These are phyloP conservation scores for Chaetops frenatus DNA, from an alignment of 2,113 vertebrate species.

Conservation along the genomic window DNA sequence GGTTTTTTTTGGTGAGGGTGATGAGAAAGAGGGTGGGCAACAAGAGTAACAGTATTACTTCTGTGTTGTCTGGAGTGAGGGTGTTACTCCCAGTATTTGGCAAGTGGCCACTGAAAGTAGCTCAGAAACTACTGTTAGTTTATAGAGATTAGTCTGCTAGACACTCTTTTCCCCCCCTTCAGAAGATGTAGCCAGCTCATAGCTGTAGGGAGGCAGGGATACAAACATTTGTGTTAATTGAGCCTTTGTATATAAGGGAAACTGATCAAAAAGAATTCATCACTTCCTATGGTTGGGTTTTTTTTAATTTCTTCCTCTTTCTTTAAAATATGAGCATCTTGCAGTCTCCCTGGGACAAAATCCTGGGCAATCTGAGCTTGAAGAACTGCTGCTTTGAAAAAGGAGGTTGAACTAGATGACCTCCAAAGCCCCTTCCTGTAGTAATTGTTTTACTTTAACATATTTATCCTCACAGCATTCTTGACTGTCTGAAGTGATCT, in stretches of 20 bases:
- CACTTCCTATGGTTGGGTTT: neutral
- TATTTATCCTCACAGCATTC: neutral
- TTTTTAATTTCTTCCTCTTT: neutral
- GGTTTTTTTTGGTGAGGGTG: rapidly evolving
- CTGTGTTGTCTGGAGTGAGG: neutral
- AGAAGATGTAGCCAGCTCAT: neutral
- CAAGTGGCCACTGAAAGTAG: neutral
- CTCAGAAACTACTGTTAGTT: neutral
- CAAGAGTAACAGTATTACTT: neutral
- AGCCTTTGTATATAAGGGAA: neutral
- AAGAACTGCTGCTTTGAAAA: neutral
- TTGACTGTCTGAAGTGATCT: neutral
- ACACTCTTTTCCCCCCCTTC: neutral
- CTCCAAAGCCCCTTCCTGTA: neutral
- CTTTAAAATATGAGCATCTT: neutral
- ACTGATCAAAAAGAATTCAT: neutral
- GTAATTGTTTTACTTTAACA: neutral
- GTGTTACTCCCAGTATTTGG: neutral
- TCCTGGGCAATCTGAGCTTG: neutral
- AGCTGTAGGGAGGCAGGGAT: neutral
- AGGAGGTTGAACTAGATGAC: neutral
- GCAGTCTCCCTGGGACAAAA: neutral
- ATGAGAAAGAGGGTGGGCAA: neutral
- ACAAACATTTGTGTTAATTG: neutral
- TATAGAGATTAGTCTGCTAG: neutral